A percentile compares a stretch with the other conserved stretches of the same genome.
Conservation (phyloP, 1,140 invertebrate species). For the Tribolium castaneum region DNA sequence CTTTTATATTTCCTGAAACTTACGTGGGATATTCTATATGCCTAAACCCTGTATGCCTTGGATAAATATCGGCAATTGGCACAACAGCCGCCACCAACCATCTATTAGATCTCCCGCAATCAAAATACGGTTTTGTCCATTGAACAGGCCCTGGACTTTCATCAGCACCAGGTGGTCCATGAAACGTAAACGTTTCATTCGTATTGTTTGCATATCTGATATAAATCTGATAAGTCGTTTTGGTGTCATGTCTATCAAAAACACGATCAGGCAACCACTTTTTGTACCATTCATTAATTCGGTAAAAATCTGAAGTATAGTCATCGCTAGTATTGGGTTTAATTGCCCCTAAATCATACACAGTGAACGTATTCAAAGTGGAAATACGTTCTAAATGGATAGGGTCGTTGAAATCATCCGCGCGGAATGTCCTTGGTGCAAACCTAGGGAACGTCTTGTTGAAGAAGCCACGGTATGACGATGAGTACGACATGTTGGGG, state of each 20-base stretch:
- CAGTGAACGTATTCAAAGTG: constrained; percentile 87
- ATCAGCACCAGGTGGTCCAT: constrained; percentile 90
- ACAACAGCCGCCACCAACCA: constrained; percentile 95
- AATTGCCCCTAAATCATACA: constrained; percentile 87
- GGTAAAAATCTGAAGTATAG: constrained; percentile 90
- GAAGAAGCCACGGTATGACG: constrained; percentile 95
- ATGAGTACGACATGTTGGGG: constrained; percentile 93
- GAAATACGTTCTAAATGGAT: constrained; percentile 92
- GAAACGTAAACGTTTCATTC: constrained; percentile 95
- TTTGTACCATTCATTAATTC: constrained; percentile 94
- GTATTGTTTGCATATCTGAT: constrained; percentile 96
- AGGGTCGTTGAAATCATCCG: constrained; percentile 95
- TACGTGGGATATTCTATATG: constrained; percentile 96
- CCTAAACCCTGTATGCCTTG: constrained; percentile 92
- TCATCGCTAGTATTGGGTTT: constrained; percentile 78
- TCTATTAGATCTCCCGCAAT: constrained; percentile 94
- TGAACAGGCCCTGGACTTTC: constrained; percentile 91
- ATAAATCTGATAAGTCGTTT: constrained; percentile 91
- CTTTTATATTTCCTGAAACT: constrained; percentile 61
- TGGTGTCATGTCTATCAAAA: constrained; percentile 86
- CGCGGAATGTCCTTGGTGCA: constrained; percentile 91
- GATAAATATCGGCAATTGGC: constrained; percentile 95
- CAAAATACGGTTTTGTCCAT: constrained; percentile 95
- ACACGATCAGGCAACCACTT: constrained; percentile 91
- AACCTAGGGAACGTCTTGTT: constrained; percentile 97